Conservation (phyloP, 2,888 invertebrate genomes). For the Rhagonycha lutea region DNA sequence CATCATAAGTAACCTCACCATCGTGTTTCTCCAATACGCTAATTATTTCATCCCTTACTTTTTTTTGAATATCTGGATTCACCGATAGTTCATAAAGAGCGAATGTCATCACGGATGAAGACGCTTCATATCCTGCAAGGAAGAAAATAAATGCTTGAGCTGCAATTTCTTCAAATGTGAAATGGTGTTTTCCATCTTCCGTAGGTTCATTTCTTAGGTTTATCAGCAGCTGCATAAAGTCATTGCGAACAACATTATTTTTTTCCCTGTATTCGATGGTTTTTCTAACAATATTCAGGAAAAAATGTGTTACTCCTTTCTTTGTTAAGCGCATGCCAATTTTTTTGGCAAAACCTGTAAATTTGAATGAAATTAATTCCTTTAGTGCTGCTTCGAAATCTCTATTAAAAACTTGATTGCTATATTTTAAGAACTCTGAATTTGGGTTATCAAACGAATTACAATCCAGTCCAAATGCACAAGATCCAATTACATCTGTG, state of each 20-base stretch:
- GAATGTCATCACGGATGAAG: slow-evolving; percentile 53
- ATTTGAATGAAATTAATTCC: slow-evolving; percentile 50
- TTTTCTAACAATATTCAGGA: background rate
- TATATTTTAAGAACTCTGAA: slow-evolving; percentile 51
- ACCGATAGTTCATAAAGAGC: slow-evolving; percentile 55
- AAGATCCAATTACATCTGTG: slow-evolving; percentile 59
- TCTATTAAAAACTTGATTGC: slow-evolving; percentile 21
- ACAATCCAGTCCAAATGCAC: slow-evolving; percentile 62
- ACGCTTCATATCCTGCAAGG: slow-evolving; percentile 56
- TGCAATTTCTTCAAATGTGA: background rate
- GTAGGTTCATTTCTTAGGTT: background rate
- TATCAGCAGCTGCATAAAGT: slow-evolving; percentile 4
- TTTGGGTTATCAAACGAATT: slow-evolving; percentile 58
- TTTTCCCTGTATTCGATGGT: background rate
- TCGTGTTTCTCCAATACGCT: slow-evolving; percentile 25
- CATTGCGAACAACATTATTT: slow-evolving; percentile 7
- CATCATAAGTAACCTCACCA: slow-evolving; percentile 32
- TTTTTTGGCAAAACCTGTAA: slow-evolving; percentile 49
- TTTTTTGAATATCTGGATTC: slow-evolving; percentile 55
- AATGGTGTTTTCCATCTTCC: background rate
- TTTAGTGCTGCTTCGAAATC: slow-evolving; percentile 38
- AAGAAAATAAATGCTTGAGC: slow-evolving; percentile 56
- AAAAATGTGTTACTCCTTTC: background rate
- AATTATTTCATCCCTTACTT: slow-evolving; percentile 48
- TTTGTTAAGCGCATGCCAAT: slow-evolving; percentile 35